Evolutionary conservation across 2,797 vertebrate genomes (phyloP).

Genomic region (Arnoldichthys spilopterus): DNA sequence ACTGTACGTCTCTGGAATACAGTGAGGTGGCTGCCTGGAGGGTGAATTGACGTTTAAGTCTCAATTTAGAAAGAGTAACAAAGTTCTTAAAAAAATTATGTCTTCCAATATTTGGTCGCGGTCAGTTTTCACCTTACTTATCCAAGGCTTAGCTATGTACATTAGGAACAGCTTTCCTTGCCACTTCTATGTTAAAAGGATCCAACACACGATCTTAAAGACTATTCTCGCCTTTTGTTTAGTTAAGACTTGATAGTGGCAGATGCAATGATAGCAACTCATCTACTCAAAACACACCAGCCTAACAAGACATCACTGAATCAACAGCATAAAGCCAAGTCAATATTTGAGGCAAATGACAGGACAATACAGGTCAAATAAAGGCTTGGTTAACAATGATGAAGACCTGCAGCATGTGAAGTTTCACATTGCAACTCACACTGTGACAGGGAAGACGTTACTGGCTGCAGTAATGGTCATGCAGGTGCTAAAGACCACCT

Average conservation of each 20-base stretch:
- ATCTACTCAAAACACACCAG: background rate
- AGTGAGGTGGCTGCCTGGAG: slow-evolving; percentile 92
- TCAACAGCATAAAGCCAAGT: slow-evolving; percentile 10
- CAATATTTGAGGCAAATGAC: slow-evolving; percentile 11
- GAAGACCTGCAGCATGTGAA: background rate
- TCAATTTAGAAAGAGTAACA: background rate
- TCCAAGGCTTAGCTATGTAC: background rate
- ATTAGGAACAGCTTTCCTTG: background rate
- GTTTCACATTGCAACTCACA: slow-evolving; percentile 82
- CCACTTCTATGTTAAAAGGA: background rate
- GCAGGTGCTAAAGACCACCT: slow-evolving; percentile 95
- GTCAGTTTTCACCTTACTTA: background rate
- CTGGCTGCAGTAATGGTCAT: slow-evolving; percentile 93
- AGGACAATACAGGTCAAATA: background rate
- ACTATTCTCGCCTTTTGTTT: background rate
- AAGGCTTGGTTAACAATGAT: background rate
- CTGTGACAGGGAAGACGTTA: slow-evolving; percentile 92
- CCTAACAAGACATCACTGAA: background rate
- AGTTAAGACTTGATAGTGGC: background rate
- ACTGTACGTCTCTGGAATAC: slow-evolving; percentile 93
- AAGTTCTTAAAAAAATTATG: background rate
- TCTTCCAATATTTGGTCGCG: background rate
- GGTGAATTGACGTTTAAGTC: background rate
- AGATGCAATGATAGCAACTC: background rate
- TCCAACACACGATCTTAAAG: background rate